Base-by-base conservation (phyloP, 2,113 vertebrate genomes). In the Tachysurus vachellii region DNA sequence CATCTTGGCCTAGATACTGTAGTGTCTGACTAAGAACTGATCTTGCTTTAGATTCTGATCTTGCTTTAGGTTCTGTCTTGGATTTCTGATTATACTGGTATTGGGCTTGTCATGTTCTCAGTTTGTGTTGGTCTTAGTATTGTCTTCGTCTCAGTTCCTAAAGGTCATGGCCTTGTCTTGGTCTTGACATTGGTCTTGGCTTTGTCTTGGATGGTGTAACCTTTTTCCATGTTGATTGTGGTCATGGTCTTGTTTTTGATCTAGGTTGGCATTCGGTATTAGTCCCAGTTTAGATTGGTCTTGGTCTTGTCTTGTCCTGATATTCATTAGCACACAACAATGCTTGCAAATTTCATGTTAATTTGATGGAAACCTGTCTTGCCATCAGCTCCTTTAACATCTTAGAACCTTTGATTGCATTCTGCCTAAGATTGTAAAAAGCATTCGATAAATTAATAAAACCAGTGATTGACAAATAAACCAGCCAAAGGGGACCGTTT, bases 401-500 rank as follows among this genome's bases (percentile, higher is more conserved):
- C 12, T 50, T 14, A 61, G 79, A 42, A 53, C 77, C 66, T 31
- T 80, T 57, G 77, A 31, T 11, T 44, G 36, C 70, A 73, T 47
- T 42, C 66, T 16, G 14, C n/a, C 66, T 31, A 28, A 16, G 36
- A 44, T 73, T n/a, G 44, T 50, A 76, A n/a, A n/a, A 44, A n/a
- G 80, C 2, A 14, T 82, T 62, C 64, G 36, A 62, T 16, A 82
- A 82, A 64, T 16, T 23, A 82, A 62, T 64, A 82, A 54, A 66
- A 50, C 70, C 56, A 16, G 23, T 53, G 71, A 85, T 50, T 62
- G 71, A 85, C 84, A 76, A 85, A 61, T 77, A 62, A 62, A 62
- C 71, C 42, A 77, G 71, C 56, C 71, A 77, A 77, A 57, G 57
- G 84, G 56, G 84, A 85, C 36, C 57, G 9, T 62, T 85, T 76